These are phyloP conservation scores for Pterophyllum scalare DNA, from an alignment of 2,113 vertebrate species.

Conservation along the genomic window DNA sequence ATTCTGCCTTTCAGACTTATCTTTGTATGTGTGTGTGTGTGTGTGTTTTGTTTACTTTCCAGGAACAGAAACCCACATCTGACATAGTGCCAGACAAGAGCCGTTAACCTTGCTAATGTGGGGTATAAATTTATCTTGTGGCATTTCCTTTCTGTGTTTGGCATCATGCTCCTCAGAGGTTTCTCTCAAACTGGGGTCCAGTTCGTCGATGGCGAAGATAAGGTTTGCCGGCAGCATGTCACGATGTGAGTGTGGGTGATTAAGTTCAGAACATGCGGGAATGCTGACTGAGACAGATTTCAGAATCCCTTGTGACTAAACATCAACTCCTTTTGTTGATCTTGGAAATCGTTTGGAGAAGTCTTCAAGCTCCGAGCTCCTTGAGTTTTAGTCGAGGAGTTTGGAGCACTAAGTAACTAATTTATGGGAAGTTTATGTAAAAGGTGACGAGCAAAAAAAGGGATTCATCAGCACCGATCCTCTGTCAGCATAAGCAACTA, in stretches of 20 bases:
- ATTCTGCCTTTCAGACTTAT: background rate
- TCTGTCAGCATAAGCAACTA: accelerated
- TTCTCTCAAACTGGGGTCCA: background rate
- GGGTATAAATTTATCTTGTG: constrained; percentile 53
- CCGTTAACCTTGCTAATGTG: constrained; percentile 22
- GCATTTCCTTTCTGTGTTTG: constrained; percentile 62
- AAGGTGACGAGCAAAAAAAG: background rate
- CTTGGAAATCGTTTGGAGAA: background rate
- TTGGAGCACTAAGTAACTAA: background rate
- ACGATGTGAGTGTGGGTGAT: background rate
- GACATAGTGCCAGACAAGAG: constrained; percentile 1
- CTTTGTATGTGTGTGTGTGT: background rate
- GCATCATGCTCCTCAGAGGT: constrained; percentile 16
- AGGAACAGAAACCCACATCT: constrained; percentile 7
- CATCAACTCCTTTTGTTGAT: background rate
- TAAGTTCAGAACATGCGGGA: background rate
- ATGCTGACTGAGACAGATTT: background rate
- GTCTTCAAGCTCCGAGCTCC: no score
- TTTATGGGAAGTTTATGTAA: background rate
- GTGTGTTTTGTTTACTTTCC: background rate
- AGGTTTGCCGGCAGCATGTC: background rate
- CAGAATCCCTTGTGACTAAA: background rate
- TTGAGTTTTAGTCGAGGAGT: background rate
- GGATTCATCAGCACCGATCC: background rate
- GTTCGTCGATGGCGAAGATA: background rate